Evolutionary conservation across 2,888 invertebrate genomes (phyloP), one percentile per base, ranked within the genome.

Genomic region (Polyommatus icarus): DNA sequence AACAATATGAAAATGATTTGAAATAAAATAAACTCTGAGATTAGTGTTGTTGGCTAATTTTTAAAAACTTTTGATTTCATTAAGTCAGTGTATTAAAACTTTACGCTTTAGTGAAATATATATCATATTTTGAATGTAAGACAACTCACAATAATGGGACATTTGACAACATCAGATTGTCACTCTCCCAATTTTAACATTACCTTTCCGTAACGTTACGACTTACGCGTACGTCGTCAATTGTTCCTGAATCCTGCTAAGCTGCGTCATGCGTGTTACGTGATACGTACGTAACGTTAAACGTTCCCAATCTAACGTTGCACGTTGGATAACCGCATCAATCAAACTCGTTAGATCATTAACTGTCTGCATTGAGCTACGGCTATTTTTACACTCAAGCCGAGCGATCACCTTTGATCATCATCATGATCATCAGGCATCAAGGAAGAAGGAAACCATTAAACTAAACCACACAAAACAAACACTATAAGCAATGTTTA

Each of bases 271-370:
- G n/a, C n/a, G 54, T 54, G 24, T 75, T 75, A 75, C 75, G 75
- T 54, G 75, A 54, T 50, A 3, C 24, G 50, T 73, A 75, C 75
- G 75, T 75, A 54, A 75, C 50, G 24, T 46, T 8, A 40, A 40
- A n/a, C 72, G 46, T 73, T 59, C 76, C 24, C n/a, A 61, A 61
- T 59, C 71, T 40, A 24, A 32, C 36, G 46, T 71, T 78, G 50
- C 67, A 75, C 50, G 75, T 75, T 75, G 75, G 75, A 75, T 75
- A 75, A 75, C 75, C 54, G 54, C 75, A 75, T 75, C 75, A 75
- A 75, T 75, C 75, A 54, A 75, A 24, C 75, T 54, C 24, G 46
- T 50, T 75, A 75, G 75, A 75, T 54, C 54, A 54, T 75, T 75
- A 75, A 75, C 75, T 54, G 75, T 73, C 73, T 50, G 67, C 73